Base-by-base conservation (phyloP, 2,113 vertebrate genomes). In the Antigone vipio region DNA sequence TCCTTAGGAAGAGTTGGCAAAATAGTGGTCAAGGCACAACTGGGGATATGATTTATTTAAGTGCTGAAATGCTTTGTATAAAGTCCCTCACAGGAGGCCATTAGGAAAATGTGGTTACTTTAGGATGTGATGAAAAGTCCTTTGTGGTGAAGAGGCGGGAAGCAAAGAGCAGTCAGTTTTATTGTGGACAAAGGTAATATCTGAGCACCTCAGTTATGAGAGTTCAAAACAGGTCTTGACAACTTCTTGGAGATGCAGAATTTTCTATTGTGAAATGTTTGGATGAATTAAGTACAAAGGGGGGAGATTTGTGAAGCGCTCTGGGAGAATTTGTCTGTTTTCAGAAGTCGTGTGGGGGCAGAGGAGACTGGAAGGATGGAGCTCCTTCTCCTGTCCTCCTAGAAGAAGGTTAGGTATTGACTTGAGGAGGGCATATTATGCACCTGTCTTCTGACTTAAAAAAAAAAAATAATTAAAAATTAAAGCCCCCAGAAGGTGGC, bases 21-120 rank as follows among this genome's bases (percentile, higher is more conserved):
- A 89, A 74, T 26, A 93, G 77, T 27, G 69, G 79, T 67, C 45
- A 34, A 88, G 87, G 80, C 96, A 64, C 64, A 83, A 88, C 82
- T 78, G 85, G 42, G 67, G 23, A 67, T 95, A 78, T 95, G 95
- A 97, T 96, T 97, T 97, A 96, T 96, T 93, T 95, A 96, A 93
- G 87, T 49, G 49, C 62, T 62, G 79, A 93, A 96, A 93, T 52
- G 59, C 83, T 94, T 88, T 93, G 71, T 96, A 44, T 89, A 69
- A 94, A 87, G 75, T 83, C 81, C 66, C 63, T 94, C 69, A 26
- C 83, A 60, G 85, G 89, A 97, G 77, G 80, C 87, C 87, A 63
- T 95, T 97, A 92, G 66, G 81, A 92, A 96, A 82, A 94, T 80
- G 74, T 3, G 5, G 62, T 93, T 93, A 72, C 87, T 95, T 80